Evolutionary conservation across 2,113 vertebrate species (phyloP).

Genomic region (Lanius collurio): DNA sequence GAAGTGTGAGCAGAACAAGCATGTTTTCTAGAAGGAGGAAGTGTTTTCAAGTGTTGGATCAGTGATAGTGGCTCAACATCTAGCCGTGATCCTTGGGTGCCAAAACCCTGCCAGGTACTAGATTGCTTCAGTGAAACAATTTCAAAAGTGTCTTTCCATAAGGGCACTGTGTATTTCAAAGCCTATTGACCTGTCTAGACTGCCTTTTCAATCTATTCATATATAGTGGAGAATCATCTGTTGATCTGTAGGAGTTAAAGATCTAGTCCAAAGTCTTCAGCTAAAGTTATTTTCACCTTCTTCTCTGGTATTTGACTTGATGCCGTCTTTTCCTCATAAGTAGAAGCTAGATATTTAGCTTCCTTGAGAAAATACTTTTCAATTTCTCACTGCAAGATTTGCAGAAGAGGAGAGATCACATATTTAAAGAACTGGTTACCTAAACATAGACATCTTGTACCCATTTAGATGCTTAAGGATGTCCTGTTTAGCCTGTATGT

Average conservation of each 20-base stretch:
- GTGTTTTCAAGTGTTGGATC: not conserved
- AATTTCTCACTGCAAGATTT: not conserved
- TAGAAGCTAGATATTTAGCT: not conserved
- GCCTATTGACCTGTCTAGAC: not conserved
- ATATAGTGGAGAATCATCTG: not conserved
- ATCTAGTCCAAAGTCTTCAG: not conserved
- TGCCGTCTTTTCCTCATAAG: not conserved
- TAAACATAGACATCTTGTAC: rapidly evolving
- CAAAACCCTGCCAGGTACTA: not conserved
- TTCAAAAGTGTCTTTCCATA: not conserved
- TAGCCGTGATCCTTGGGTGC: not conserved
- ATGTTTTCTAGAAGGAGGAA: not conserved
- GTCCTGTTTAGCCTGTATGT: not conserved
- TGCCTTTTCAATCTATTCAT: not conserved
- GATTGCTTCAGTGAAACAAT: not conserved
- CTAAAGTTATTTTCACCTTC: not conserved
- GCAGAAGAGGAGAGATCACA: not conserved
- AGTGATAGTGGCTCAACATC: not conserved
- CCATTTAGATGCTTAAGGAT: not conserved
- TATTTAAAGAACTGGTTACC: not conserved
- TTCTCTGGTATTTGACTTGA: not conserved
- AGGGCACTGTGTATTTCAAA: not conserved
- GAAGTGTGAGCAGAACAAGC: not conserved
- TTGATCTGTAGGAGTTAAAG: not conserved
- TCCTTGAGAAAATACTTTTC: not conserved